These are phyloP conservation scores for Drosophila pullipes DNA, from an alignment of 2,888 invertebrate genomes.

Conservation along the genomic window DNA sequence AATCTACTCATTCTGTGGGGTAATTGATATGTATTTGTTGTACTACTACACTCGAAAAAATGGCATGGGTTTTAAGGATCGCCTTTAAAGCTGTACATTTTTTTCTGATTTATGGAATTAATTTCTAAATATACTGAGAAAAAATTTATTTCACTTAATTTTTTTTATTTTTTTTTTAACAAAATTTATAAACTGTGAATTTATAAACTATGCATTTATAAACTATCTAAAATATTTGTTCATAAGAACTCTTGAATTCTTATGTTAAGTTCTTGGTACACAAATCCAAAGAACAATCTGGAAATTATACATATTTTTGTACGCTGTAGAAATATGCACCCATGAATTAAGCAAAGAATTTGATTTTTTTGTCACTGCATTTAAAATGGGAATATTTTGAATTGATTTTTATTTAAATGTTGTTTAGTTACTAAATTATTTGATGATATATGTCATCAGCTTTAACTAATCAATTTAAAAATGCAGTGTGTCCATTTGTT, in stretches of 20 bases:
- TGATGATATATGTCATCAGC: neutral
- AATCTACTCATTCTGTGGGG: neutral
- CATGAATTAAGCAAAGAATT: neutral
- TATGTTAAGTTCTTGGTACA: neutral
- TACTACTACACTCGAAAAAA: neutral
- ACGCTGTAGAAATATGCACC: accelerated
- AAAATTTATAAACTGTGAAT: neutral
- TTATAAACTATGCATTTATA: neutral
- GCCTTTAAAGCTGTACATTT: neutral
- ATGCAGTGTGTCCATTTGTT: neutral
- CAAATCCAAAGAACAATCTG: neutral
- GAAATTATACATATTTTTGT: neutral
- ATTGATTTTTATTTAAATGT: neutral
- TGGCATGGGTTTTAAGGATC: neutral
- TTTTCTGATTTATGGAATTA: neutral
- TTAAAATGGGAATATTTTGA: neutral
- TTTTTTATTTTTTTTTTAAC: neutral
- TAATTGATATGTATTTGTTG: neutral
- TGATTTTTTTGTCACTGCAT: neutral
- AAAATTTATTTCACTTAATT: neutral
- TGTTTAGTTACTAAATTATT: neutral
- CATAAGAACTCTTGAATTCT: neutral
- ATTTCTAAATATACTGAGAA: neutral
- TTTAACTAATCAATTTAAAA: neutral
- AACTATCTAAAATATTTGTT: neutral